Evolutionary conservation across 2,797 vertebrate genomes (phyloP).

Genomic region (Urosaurus nigricauda): DNA sequence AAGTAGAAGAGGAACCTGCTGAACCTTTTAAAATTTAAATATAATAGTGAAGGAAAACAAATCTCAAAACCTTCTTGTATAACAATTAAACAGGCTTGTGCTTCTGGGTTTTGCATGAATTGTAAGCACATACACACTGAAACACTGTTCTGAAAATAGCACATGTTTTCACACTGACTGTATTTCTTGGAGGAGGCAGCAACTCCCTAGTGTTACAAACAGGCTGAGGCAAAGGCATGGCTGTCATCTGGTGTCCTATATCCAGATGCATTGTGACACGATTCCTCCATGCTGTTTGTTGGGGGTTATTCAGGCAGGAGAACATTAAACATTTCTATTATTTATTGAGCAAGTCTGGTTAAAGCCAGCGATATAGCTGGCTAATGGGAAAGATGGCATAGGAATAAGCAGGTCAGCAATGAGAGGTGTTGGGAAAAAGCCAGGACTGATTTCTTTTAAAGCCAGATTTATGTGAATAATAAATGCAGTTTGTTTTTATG

Average conservation of each 20-base stretch:
- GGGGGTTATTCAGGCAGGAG: slow-evolving; percentile 52
- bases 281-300: slow-evolving; percentile 32
- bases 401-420: slow-evolving; percentile 49
- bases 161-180: slow-evolving; percentile 41
- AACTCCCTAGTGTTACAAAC: slow-evolving; percentile 34
- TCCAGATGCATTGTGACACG: slow-evolving; percentile 16
- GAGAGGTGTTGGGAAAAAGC: background rate
- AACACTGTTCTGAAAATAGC: slow-evolving; percentile 56
- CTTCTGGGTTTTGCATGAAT: slow-evolving; percentile 54
- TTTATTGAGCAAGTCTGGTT: slow-evolving; percentile 70
- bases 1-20: slow-evolving; percentile 46
- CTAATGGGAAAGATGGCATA: slow-evolving; percentile 49
- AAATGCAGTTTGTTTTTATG: slow-evolving; percentile 29
- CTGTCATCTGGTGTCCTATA: slow-evolving; percentile 41
- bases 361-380: slow-evolving; percentile 54
- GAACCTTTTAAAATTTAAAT: slow-evolving; percentile 62
- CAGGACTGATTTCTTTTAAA: background rate
- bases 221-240: slow-evolving; percentile 51
- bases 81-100: slow-evolving; percentile 53
- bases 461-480: background rate
- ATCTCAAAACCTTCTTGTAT: slow-evolving; percentile 58
- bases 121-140: slow-evolving; percentile 33
- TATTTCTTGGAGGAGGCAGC: slow-evolving; percentile 16
- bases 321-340: slow-evolving; percentile 68
- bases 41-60: slow-evolving; percentile 65